Evolutionary conservation across 1,140 invertebrate genomes (phyloP), one percentile per base, ranked within the genome.

Genomic region (Plectrocnemia conspersa): DNA sequence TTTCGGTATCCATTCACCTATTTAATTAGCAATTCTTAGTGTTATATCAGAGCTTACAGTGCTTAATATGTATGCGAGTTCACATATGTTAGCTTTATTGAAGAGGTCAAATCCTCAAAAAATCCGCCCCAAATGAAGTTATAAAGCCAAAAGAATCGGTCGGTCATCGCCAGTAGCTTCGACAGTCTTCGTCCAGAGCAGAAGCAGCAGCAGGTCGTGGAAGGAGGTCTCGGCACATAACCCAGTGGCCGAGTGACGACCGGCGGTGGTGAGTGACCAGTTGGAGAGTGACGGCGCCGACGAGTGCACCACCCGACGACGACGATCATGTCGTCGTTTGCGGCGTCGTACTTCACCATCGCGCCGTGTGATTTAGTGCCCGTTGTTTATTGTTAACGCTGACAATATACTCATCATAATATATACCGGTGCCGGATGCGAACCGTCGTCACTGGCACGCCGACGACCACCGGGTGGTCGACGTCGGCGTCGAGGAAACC

Each of bases 211-310:
- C 9, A 13, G 6, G 25, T 25, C 29, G 25, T 4, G 42, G 22
- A 27, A 7, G 23, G 29, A 15, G 42, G 13, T 13, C n/a, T 45
- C 6, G 13, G 23, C 11, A 15, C 18, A 19, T 47, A 47, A 47
- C 45, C 45, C 45, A 35, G 45, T 47, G 45, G 45, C 45, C 45
- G 45, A 47, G 45, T 33, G 29, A 9, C n/a, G 7, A n/a, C 13
- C 15, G 24, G 32, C 13, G n/a, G 22, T 19, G 23, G 42, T 27
- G n/a, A 15, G 19, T 1, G 11, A 3, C n/a, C 7, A 10, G 42
- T n/a, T n/a, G 23, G 42, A n/a, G 6, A 29, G 27, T 29, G 27
- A n/a, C n/a, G n/a, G 6, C 6, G 6, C 27, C n/a, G 27, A 6
- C n/a, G 32, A 13, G 32, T 35, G 3, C 19, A 7, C 9, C 36